Evolutionary conservation across 2,113 vertebrate species (phyloP), one percentile per base, ranked within the genome.

Genomic region (Tursiops truncatus): DNA sequence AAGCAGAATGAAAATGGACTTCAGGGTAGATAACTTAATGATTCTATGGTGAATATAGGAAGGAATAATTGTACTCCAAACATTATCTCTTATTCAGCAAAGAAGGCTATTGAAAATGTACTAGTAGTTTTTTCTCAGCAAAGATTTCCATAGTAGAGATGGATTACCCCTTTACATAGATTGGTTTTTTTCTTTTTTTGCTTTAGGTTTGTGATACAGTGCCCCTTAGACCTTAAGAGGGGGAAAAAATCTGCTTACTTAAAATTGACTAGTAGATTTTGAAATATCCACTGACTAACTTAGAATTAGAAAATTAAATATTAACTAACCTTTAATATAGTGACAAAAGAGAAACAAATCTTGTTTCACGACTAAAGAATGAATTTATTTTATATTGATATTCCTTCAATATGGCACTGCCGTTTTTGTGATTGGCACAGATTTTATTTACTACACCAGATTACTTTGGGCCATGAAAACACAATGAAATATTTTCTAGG

Each of bases 151-250:
- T 41, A 68, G 28, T 53, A 83, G 6, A 95, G 25, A 65, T 58
- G 2, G 60, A 58, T 80, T 89, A 44, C 17, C 14, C 17, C 63
- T 83, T 87, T 90, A 68, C 1, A 44, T 9, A 77, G 56, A 79
- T 47, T 2, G 28, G 13, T 73, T 17, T 84, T 63, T 50, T 53
- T 70, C n/a, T 74, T 53, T 31, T 74, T 91, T 60, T 65, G 9
- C 15, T 28, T 77, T 94, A 81, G n/a, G 41, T 96, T 93, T 97
- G 36, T 83, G 23, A 91, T 79, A 11, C 7, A 56, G 36, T 91
- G 14, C 1, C 2, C 4, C 41, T 86, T 71, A 84, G n/a, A n/a
- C 1, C 20, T 89, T 92, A 79, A 76, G 44, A 88, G n/a, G 67
- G 93, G 67, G 79, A 25, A 25, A 25, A 58, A 44, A 81, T 89